Evolutionary conservation across 2,113 vertebrate genomes (phyloP), one percentile per base, ranked within the genome.

Genomic region (Etheostoma cragini): DNA sequence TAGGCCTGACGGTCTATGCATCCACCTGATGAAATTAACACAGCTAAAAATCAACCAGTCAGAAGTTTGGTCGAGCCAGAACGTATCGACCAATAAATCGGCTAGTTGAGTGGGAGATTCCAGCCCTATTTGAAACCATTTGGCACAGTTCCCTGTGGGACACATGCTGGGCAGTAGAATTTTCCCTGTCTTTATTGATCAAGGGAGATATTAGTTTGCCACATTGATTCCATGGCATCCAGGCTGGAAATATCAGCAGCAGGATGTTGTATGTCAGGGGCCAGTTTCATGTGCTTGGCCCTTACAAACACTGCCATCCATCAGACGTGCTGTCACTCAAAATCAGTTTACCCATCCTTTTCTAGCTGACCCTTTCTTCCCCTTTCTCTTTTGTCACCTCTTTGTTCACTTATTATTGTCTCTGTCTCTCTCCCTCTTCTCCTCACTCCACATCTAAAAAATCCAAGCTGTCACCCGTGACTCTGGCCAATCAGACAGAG

Each of bases 391-490:
- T 74, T 62, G 11, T 42, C 42, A 47, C 6, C 54, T 82, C 67
- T 62, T 56, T 84, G 56, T 84, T 65, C 2, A 4, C 57, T 67
- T 46, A 15, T 61, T 63, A 33, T 72, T 75, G 42, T 66, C 38
- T 75, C 33, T 58, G 69, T 63, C 17, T 19, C 24, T 63, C n/a
- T 52, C 30, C 3, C 30, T 49, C 42, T 22, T 21, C 47, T 64
- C 60, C 30, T 53, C 47, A 24, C 53, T 66, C n/a, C 7, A 0
- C 19, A 26, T 45, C 64, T 54, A n/a, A 26, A 17, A 38, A 76
- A 64, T 74, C 38, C 22, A 87, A 96, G 95, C 85, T 94, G 60
- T 95, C 95, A 8, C 57, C 94, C 78, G 94, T 97, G 88, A 92
- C 97, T 82, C 0, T 96, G 92, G 0, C 93, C 90, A 8, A 80